A percentile compares a stretch with the other conserved stretches of the same genome.
phyloP scores from a whole-genome alignment of 1,140 invertebrate species.

The Aphaenogaster ashmeadi region DNA sequence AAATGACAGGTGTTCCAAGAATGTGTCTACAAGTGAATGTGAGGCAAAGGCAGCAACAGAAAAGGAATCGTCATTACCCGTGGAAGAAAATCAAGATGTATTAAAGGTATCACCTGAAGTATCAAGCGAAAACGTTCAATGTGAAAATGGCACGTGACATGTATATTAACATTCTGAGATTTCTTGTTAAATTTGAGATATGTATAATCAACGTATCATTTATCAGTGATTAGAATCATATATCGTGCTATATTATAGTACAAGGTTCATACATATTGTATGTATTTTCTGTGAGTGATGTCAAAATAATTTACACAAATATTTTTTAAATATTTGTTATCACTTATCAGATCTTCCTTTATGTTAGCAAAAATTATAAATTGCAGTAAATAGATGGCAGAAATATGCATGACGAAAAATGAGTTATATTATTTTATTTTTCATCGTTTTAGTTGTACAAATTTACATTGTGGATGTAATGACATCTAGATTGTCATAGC shows the following conservation, averaged over 20 bases:
- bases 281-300: neutral
- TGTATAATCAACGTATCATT: neutral
- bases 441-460: neutral
- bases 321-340: neutral
- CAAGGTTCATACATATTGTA: neutral
- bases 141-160: conserved; percentile 24
- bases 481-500: conserved; percentile 76
- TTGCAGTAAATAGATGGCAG: neutral
- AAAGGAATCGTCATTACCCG: neutral
- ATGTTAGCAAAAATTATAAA: conserved; percentile 11
- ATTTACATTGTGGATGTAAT: conserved; percentile 18
- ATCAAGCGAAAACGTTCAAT: conserved; percentile 14
- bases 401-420: neutral
- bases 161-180: neutral
- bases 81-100: neutral
- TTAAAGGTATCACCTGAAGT: neutral
- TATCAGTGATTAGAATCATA: neutral
- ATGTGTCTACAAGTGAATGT: conserved; percentile 13
- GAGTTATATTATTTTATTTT: conserved; percentile 3
- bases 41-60: conserved; percentile 17
- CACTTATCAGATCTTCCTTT: neutral
- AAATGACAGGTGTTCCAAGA: neutral
- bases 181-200: neutral
- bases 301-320: conserved; percentile 11
- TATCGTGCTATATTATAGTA: neutral